Conservation (phyloP, 2,888 invertebrate species). For the Cabera pusaria region DNA sequence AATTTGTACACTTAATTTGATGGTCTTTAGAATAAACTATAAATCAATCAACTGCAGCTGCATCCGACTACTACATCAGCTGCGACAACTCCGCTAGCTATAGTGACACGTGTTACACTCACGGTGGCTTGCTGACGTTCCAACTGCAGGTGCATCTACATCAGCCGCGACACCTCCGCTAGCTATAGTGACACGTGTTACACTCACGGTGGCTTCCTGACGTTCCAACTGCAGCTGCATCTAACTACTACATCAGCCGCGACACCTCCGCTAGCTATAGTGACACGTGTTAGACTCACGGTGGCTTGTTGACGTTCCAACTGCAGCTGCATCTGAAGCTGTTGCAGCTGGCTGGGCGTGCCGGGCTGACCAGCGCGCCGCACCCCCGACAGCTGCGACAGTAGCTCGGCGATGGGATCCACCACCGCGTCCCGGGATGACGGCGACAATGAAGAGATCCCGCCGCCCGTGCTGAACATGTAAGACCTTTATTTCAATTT, state of each 20-base stretch:
- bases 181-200: too few relatives aligned
- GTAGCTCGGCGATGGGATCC: constrained; percentile 97
- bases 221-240: constrained; percentile 97
- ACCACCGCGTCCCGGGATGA: constrained; percentile 96
- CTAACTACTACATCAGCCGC: too few relatives aligned
- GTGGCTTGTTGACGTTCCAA: constrained; percentile 94
- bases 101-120: constrained; percentile 20
- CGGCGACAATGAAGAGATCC: constrained; percentile 93
- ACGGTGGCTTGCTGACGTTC: constrained; percentile 93
- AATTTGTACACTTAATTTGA: too few relatives aligned
- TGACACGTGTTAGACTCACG: constrained; percentile 47
- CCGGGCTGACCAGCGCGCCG: constrained; percentile 85
- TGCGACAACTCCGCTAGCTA: too few relatives aligned
- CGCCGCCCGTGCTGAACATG: constrained; percentile 89
- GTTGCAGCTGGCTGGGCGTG: constrained; percentile 93
- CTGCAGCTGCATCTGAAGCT: constrained; percentile 97
- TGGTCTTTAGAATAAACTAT: too few relatives aligned
- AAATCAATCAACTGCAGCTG: too few relatives aligned
- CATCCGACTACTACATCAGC: too few relatives aligned
- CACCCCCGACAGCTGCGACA: constrained; percentile 97
- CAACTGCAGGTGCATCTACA: constrained; percentile 97
- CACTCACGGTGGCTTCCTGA: constrained; percentile 89
- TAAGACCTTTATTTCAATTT: constrained; percentile 29
- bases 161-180: too few relatives aligned
- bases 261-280: too few relatives aligned